Evolutionary conservation across 2,113 vertebrate genomes (phyloP), one percentile per base, ranked within the genome.

Genomic region (Pseudolaguvia tuberculata): DNA sequence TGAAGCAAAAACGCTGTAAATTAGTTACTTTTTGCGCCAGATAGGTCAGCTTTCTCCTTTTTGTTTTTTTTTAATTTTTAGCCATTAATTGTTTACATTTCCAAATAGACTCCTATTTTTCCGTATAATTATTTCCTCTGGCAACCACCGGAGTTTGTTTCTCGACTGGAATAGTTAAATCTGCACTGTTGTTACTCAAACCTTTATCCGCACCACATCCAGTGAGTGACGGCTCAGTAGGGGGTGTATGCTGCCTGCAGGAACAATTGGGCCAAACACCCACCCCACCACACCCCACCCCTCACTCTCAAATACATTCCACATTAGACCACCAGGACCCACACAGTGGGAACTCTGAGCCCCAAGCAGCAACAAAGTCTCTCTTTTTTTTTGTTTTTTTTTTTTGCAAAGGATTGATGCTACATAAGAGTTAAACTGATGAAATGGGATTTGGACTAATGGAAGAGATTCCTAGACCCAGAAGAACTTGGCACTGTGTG

Each of bases 241-340:
- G 88, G 87, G 86, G 84, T 87, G 71, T 76, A 84, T 88, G 91
- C 94, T 94, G 90, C 95, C 91, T 91, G 84, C 83, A 87, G 86
- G 92, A 95, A 96, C 94, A 98, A 97, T 96, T 90, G 91, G 90
- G 87, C 87, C 89, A 90, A 92, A 91, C 82, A 70, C 80, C 85
- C 88, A 84, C n/a, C n/a, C n/a, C n/a, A n/a, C n/a, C n/a, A n/a
- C 39, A 53, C 23, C 53, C 75, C 52, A 45, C 47, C 63, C 75
- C 70, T 90, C 91, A 91, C 92, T 87, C 88, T 92, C 87, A 88
- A 89, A 87, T 86, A 82, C 92, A 95, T 92, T 94, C 94, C 92
- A 88, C 88, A 90, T 87, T 81, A 90, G 95, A 95, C 96, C 94
- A 96, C 95, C 94, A 95, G 93, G 94, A 92, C 92, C 93, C 73